A percentile compares a stretch with the other conserved stretches of the same genome.
phyloP scores from a whole-genome alignment of 1,140 invertebrate genomes.

The Pseudomyrmex cubaensis region DNA sequence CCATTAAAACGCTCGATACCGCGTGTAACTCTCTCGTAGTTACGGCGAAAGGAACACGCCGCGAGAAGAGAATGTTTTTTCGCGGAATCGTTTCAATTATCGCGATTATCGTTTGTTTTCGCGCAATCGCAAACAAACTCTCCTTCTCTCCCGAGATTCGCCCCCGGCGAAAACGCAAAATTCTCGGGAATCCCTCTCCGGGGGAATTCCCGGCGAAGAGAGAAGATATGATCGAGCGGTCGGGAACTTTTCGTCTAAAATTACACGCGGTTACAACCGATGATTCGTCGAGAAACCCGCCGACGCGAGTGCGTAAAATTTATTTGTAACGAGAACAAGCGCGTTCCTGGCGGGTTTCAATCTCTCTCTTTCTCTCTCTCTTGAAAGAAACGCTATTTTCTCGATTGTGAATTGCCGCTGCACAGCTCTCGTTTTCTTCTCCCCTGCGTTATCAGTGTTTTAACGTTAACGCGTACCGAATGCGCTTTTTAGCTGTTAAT shows the following conservation, averaged over 20 bases:
- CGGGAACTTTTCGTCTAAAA: constrained; percentile 17
- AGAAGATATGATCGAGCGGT: too few relatives aligned
- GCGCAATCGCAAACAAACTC: not conserved
- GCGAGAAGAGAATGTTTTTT: constrained; percentile 2
- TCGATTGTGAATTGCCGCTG: not conserved
- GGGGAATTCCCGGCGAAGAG: not conserved
- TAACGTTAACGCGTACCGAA: not conserved
- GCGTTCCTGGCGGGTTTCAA: not conserved
- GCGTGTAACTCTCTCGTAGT: not conserved
- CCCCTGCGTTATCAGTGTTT: not conserved
- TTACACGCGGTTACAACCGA: not conserved
- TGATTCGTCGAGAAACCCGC: not conserved
- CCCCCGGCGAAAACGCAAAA: not conserved
- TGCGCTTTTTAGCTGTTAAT: not conserved
- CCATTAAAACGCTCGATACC: constrained; percentile 20
- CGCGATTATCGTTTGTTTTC: constrained; percentile 7
- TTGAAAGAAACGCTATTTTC: not conserved
- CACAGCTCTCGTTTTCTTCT: not conserved
- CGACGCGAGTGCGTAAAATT: constrained; percentile 22
- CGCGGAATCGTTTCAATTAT: constrained; percentile 9
- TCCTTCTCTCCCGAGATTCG: not conserved
- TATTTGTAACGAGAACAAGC: constrained; percentile 6
- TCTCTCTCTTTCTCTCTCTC: not conserved
- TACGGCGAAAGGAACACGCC: too few relatives aligned
- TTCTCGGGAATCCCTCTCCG: not conserved